These are phyloP conservation scores for Baronia brevicornis DNA, from an alignment of 2,888 invertebrate genomes.

Conservation along the genomic window DNA sequence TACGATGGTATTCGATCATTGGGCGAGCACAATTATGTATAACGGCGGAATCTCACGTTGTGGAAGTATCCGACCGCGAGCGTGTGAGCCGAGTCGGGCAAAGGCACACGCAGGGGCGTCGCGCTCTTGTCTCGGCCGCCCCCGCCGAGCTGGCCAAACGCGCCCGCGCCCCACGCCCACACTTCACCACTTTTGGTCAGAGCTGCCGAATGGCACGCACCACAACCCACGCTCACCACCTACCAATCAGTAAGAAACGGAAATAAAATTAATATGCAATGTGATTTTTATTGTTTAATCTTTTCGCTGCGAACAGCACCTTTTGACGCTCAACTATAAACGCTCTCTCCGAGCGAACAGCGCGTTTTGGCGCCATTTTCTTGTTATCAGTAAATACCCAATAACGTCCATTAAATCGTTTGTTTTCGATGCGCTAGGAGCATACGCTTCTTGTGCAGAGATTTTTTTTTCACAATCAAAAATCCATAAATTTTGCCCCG, in stretches of 20 bases:
- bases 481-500: too few species aligned
- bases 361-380: too few species aligned
- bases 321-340: too few species aligned
- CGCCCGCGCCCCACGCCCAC: slow-evolving; percentile 81
- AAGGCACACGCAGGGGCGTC: slow-evolving; percentile 68
- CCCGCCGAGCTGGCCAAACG: slow-evolving; percentile 85
- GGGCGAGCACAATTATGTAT: too few species aligned
- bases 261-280: neutral
- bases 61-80: slow-evolving; percentile 80
- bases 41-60: slow-evolving; percentile 69
- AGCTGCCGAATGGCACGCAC: slow-evolving; percentile 84
- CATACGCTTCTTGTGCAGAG: too few species aligned
- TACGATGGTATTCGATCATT: too few species aligned
- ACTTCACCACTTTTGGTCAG: slow-evolving; percentile 82
- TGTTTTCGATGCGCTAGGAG: too few species aligned
- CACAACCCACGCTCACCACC: slow-evolving; percentile 67
- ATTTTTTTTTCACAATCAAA: too few species aligned
- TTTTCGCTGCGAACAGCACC: too few species aligned
- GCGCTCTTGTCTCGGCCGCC: slow-evolving; percentile 77
- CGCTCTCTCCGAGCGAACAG: too few species aligned
- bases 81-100: slow-evolving; percentile 44
- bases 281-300: neutral
- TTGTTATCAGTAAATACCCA: too few species aligned
- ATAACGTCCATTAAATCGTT: too few species aligned
- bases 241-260: slow-evolving; percentile 19